Evolutionary conservation across 2,888 invertebrate genomes (phyloP), one percentile per base, ranked within the genome.

Genomic region (Eristalis intricaria): DNA sequence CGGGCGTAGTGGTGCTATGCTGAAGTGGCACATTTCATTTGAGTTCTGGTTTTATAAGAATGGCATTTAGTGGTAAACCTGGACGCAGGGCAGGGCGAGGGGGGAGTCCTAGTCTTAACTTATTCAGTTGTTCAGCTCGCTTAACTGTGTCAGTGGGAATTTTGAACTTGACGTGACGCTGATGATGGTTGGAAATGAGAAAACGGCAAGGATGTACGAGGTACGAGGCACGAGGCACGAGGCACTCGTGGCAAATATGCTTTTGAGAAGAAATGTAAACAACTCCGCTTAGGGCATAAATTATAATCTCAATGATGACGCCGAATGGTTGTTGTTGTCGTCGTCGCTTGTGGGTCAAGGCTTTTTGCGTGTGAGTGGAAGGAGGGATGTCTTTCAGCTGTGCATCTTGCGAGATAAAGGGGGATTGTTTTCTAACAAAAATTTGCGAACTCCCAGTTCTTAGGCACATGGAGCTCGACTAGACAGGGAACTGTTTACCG

Each of bases 101-200:
- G 63, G 50, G 19, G 35, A 11, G 1, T 3, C 1, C 10, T 8
- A 5, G 32, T 32, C 32, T 32, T 32, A 32, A 32, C 32, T 32
- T 32, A 40, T 66, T 61, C 26, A 22, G 43, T 32, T 32, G 56
- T 66, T 61, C 26, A 22, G 43, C 22, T n/a, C 35, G 10, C 43
- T 65, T 69, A 82, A 82, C 70, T 82, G 65, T 82, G 82, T 82
- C 76, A 82, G 76, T 71, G 70, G 82, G 60, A 70, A 65, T 60
- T 75, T 81, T 69, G 81, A 81, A 81, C 71, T 71, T 79, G 78
- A 56, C 69, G 56, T 60, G 60, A 23, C 60, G 60, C 11, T 60
- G 60, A 50, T 13, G 23, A 26, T 26, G 60, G n/a, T 23, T n/a
- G 26, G 23, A 26, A 60, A 26, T 26, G 60, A 60, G 26, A 60